Evolutionary conservation across 1,140 invertebrate species (phyloP).

Genomic region (Pissodes strobi): DNA sequence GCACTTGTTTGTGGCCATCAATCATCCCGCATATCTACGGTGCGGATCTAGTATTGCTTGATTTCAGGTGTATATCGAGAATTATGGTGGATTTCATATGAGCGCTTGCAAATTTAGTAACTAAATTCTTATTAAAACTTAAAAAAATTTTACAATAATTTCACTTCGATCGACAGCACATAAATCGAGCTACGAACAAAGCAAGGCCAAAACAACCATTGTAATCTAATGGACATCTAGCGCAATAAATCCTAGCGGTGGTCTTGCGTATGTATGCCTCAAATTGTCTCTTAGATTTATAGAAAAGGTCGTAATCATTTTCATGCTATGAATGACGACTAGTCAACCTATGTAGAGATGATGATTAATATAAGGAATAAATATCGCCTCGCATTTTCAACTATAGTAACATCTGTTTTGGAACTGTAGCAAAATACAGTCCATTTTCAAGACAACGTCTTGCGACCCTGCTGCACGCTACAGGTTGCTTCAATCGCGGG

Average conservation of each 20-base stretch:
- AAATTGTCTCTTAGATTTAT: constrained; percentile 26
- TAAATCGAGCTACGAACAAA: constrained; percentile 18
- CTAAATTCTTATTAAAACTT: no score
- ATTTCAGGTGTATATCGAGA: constrained; percentile 19
- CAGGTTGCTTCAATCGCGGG: no score
- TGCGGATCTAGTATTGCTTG: constrained; percentile 25
- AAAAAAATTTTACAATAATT: no score
- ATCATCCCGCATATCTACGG: constrained; percentile 26
- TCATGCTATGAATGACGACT: background rate
- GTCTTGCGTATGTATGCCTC: constrained; percentile 13
- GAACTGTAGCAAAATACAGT: no score
- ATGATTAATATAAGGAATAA: no score
- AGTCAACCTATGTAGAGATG: no score
- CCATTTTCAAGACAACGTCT: no score
- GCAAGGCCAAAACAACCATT: constrained; percentile 21
- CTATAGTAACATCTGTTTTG: no score
- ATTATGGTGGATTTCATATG: background rate
- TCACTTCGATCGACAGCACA: background rate
- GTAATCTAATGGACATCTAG: constrained; percentile 28
- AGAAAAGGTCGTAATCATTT: constrained; percentile 20
- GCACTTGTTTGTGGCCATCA: constrained; percentile 12
- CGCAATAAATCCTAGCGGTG: constrained; percentile 14
- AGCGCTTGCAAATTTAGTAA: no score
- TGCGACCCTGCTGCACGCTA: no score
- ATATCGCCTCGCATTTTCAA: no score